Conservation (phyloP, 23 tunicate species). For the Clavelina lepadiformis region DNA sequence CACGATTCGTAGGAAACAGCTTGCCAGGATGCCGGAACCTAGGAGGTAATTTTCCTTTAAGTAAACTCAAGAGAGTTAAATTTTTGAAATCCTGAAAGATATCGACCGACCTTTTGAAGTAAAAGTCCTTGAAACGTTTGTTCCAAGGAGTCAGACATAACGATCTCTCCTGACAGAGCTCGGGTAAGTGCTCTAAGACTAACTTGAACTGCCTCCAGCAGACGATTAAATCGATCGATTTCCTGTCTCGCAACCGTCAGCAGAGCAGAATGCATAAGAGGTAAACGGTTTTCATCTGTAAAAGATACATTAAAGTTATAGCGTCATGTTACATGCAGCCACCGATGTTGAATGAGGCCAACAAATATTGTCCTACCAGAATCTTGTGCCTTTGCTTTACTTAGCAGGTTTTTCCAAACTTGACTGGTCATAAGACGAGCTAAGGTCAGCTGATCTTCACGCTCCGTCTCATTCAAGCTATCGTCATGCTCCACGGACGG, state of each 20-base stretch:
- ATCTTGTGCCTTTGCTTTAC: constrained; percentile 30
- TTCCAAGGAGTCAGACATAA: constrained; percentile 85
- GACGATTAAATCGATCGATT: constrained; percentile 72
- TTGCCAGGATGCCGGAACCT: constrained; percentile 86
- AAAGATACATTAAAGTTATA: not conserved
- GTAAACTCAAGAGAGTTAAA: not conserved
- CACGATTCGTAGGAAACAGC: constrained; percentile 79
- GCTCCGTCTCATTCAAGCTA: constrained; percentile 28
- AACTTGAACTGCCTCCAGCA: constrained; percentile 39
- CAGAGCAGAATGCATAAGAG: constrained; percentile 69
- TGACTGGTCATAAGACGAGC: constrained; percentile 53
- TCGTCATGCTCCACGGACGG: constrained; percentile 69
- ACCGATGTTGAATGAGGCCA: not conserved
- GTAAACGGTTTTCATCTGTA: constrained; percentile 34
- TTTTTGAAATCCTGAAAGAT: not conserved
- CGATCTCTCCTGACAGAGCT: constrained; percentile 76
- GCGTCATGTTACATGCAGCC: not conserved
- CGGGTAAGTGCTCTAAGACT: constrained; percentile 39
- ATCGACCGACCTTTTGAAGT: constrained; percentile 55
- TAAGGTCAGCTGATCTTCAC: constrained; percentile 67
- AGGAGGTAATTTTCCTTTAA: not conserved
- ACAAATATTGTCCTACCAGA: not conserved
- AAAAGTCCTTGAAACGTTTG: constrained; percentile 45
- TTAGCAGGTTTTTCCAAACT: constrained; percentile 52
- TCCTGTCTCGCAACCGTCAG: constrained; percentile 84